Conservation (phyloP, 2,113 vertebrate genomes). For the Gila orcuttii region DNA sequence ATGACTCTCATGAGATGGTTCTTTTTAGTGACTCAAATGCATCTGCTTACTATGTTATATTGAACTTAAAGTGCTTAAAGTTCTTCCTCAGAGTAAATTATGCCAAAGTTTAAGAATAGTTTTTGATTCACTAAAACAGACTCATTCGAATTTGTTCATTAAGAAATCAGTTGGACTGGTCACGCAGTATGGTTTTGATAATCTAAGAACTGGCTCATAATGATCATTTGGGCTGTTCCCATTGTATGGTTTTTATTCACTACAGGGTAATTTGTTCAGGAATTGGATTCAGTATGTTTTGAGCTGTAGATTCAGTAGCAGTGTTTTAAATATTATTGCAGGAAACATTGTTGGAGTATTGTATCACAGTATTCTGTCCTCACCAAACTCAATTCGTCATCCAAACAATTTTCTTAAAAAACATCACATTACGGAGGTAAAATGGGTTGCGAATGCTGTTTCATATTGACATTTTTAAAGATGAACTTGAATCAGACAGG, state of each 20-base stretch:
- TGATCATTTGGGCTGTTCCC: background rate
- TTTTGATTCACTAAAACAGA: background rate
- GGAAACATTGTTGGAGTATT: background rate
- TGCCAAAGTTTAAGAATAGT: background rate
- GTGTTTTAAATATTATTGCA: background rate
- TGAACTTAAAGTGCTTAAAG: background rate
- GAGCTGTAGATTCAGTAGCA: background rate
- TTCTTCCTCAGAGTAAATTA: background rate
- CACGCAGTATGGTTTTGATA: background rate
- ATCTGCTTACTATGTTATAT: background rate
- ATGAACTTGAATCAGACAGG: slow-evolving; percentile 18
- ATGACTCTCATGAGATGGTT: background rate
- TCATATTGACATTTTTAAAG: background rate
- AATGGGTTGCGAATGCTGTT: background rate
- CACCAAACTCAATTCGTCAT: background rate
- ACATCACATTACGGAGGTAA: slow-evolving; percentile 10
- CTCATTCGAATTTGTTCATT: background rate
- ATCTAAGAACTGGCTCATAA: background rate
- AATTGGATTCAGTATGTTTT: background rate
- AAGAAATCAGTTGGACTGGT: background rate
- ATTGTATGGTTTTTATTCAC: background rate
- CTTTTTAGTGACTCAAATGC: background rate
- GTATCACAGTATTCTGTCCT: background rate
- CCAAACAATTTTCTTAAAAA: background rate
- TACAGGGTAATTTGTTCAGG: background rate